A percentile compares a stretch with the other conserved stretches of the same genome.
Conservation (phyloP, 2,113 vertebrate species). For the Prunella fulvescens region DNA sequence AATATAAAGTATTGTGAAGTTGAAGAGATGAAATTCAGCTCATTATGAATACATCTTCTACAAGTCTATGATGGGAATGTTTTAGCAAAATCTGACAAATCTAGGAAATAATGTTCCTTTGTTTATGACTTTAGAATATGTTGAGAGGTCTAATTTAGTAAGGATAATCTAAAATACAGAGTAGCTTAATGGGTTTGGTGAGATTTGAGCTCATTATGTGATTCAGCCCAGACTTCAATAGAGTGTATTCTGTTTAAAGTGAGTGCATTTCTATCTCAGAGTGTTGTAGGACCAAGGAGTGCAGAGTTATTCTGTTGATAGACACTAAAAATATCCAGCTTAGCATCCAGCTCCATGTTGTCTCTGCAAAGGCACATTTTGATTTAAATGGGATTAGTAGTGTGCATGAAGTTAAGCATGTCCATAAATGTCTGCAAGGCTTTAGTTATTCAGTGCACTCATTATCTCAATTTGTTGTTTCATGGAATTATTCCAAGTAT, state of each 20-base stretch:
- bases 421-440: constrained; percentile 32
- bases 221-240: neutral
- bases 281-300: neutral
- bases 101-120: neutral
- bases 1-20: neutral
- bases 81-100: neutral
- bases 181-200: neutral
- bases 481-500: constrained; percentile 40
- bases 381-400: constrained; percentile 3
- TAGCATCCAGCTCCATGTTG: neutral
- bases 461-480: constrained; percentile 50
- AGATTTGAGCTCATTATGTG: neutral
- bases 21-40: neutral
- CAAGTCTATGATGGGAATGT: neutral
- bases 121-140: neutral
- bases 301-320: neutral
- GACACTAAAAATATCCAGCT: neutral
- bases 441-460: constrained; percentile 14
- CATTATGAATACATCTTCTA: accelerated
- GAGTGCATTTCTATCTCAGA: neutral
- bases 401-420: constrained; percentile 1
- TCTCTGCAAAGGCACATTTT: neutral
- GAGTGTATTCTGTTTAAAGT: neutral
- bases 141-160: neutral
- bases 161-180: neutral